A percentile compares a stretch with the other conserved stretches of the same genome.
Evolutionary conservation across 2,797 vertebrate genomes (phyloP).

Genomic region (Australoheros facetus): DNA sequence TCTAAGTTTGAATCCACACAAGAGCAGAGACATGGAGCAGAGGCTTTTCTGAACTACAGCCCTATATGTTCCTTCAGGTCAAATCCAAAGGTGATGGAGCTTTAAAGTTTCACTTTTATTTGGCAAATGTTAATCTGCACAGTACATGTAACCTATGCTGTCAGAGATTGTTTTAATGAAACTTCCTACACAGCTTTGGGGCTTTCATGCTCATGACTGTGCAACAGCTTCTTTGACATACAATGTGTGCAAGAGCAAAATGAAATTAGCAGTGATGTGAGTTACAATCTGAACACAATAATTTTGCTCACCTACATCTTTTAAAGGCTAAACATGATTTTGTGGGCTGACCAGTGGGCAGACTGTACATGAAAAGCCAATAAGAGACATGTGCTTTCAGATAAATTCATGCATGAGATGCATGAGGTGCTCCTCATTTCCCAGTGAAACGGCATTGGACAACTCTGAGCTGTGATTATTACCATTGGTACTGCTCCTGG

Average conservation of each 20-base stretch:
- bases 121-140: not conserved
- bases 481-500: not conserved
- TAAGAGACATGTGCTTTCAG: not conserved
- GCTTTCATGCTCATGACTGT: not conserved
- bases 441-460: no score
- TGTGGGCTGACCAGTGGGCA: not conserved
- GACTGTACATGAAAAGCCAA: not conserved
- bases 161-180: not conserved
- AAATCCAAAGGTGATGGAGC: not conserved
- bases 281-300: not conserved
- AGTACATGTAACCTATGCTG: no score
- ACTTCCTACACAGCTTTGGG: not conserved
- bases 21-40: not conserved
- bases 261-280: not conserved
- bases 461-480: not conserved
- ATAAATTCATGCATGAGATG: not conserved
- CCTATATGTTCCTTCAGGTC: not conserved
- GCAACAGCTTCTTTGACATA: not conserved
- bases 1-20: not conserved
- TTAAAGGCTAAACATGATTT: not conserved
- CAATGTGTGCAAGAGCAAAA: not conserved
- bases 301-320: not conserved
- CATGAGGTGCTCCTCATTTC: not conserved
- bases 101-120: no score
- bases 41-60: not conserved